Percentiles rank a stretch among this genome's conserved stretches.
Conservation (phyloP, 2,113 vertebrate genomes). For the Antechinus stuartii region DNA sequence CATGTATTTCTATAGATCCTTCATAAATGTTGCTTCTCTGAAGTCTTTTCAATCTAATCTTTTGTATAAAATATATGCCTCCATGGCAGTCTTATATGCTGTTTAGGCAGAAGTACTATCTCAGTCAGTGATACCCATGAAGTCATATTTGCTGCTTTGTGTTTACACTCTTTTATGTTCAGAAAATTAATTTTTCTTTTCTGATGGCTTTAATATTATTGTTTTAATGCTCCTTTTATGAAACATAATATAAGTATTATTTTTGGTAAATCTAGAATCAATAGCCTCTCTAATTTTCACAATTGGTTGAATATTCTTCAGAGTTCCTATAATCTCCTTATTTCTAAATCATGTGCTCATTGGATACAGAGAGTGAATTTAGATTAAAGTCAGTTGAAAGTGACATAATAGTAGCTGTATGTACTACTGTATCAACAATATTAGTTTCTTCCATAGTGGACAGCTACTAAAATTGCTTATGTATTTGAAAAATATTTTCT, state of each 20-base stretch:
- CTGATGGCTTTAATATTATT: neutral
- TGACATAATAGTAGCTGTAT: neutral
- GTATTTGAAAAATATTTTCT: accelerated
- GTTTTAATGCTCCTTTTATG: neutral
- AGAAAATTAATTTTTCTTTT: neutral
- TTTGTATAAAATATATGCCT: neutral
- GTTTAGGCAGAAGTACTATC: neutral
- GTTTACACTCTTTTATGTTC: neutral
- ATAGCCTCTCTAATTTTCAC: neutral
- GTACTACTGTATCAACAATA: neutral
- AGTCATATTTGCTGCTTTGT: neutral
- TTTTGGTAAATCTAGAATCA: neutral
- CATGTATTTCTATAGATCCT: neutral
- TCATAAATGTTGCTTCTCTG: neutral
- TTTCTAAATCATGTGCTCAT: neutral
- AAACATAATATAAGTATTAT: neutral
- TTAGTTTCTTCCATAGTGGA: accelerated
- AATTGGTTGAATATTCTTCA: neutral
- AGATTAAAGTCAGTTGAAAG: neutral
- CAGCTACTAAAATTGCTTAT: neutral
- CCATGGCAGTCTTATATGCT: neutral
- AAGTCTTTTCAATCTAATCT: neutral
- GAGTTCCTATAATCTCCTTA: neutral
- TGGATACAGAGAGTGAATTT: neutral
- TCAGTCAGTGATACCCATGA: neutral